These are phyloP conservation scores for Macroglossus sobrinus DNA, from an alignment of 2,113 vertebrate genomes.

Conservation along the genomic window DNA sequence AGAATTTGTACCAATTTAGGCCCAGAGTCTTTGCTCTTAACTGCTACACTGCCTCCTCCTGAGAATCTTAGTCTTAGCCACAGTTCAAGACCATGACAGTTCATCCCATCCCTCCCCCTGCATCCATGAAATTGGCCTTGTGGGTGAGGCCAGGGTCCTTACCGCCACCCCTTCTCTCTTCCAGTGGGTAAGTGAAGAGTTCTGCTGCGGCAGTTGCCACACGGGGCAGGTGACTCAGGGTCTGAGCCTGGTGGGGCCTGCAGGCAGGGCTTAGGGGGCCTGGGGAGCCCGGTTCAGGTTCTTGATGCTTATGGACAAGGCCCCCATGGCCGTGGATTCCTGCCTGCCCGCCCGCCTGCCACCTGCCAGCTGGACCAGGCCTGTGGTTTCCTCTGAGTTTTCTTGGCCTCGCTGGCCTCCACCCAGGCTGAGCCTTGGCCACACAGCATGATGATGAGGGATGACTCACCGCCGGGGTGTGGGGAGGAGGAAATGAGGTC, in stretches of 20 bases:
- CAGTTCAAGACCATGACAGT: rapidly evolving
- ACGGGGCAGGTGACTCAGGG: background rate
- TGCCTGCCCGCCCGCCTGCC: background rate
- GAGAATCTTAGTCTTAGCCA: background rate
- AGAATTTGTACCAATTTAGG: background rate
- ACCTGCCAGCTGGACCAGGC: slow-evolving; percentile 56
- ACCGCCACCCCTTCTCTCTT: background rate
- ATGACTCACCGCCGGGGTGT: slow-evolving; percentile 42
- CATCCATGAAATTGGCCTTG: background rate
- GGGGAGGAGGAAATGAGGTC: background rate
- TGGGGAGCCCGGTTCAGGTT: background rate
- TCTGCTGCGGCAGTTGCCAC: background rate
- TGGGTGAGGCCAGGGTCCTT: background rate
- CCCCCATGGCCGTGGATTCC: background rate
- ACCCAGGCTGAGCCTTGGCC: slow-evolving; percentile 61
- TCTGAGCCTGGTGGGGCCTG: background rate
- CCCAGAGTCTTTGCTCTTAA: background rate
- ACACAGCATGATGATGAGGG: slow-evolving; percentile 71
- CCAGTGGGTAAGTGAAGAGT: background rate
- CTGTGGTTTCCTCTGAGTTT: slow-evolving; percentile 49
- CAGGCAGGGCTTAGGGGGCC: rapidly evolving
- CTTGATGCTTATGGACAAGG: background rate
- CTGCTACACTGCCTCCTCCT: background rate
- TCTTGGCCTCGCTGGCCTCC: slow-evolving; percentile 48
- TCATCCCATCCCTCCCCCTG: background rate